phyloP scores from a whole-genome alignment of 2,888 invertebrate species.

The Cistogaster globosa region DNA sequence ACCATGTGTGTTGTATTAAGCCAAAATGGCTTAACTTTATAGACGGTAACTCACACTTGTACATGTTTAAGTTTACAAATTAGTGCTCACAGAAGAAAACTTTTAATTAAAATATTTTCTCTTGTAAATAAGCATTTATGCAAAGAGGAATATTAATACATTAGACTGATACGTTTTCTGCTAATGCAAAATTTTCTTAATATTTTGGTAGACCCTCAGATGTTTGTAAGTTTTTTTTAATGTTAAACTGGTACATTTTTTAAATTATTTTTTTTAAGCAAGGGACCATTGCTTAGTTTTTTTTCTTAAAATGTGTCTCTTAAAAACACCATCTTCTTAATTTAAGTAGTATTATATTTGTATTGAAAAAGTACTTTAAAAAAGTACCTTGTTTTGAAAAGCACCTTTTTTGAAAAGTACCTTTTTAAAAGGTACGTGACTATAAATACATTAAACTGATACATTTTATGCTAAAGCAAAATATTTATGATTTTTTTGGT shows the following conservation, averaged over 20 bases:
- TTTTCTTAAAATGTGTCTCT: no score
- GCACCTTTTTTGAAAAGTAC: not conserved
- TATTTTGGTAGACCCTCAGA: no score
- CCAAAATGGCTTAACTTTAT: not conserved
- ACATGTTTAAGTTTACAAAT: constrained; percentile 43
- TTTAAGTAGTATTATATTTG: no score
- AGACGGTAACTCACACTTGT: not conserved
- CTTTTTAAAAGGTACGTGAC: no score
- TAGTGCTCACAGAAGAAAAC: constrained; percentile 41
- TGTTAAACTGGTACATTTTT: no score
- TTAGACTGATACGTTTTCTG: not conserved
- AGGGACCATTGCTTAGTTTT: not conserved
- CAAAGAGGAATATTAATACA: not conserved
- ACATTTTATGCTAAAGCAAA: no score
- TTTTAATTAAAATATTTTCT: constrained; percentile 56
- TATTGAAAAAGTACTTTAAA: not conserved
- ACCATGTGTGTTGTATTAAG: constrained; percentile 27
- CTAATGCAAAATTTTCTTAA: not conserved
- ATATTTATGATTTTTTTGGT: no score
- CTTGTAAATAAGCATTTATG: not conserved
- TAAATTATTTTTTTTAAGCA: not conserved
- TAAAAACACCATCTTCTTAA: no score
- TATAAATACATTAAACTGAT: no score
- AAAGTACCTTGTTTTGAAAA: not conserved
- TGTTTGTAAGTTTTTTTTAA: no score